Evolutionary conservation across 2,113 vertebrate species (phyloP).

Genomic region (Morone chrysops): DNA sequence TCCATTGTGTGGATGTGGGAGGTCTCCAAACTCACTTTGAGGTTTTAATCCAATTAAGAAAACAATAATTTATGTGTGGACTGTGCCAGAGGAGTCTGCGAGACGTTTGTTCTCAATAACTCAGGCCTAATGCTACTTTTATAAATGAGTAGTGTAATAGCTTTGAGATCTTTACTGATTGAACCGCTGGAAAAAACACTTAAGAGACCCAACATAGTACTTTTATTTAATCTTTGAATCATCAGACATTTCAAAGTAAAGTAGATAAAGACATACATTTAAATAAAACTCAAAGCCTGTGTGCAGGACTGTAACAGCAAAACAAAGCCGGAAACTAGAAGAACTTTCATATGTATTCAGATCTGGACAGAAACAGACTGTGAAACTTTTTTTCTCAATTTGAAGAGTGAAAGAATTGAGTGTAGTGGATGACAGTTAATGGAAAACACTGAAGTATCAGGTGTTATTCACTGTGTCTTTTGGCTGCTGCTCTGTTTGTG

Average conservation of each 20-base stretch:
- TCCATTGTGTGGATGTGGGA: conserved; percentile 75
- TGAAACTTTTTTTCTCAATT: conserved; percentile 21
- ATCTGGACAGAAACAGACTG: conserved; percentile 4
- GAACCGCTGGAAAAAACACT: conserved; percentile 38
- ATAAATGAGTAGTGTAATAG: conserved; percentile 57
- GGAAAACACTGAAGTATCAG: conserved; percentile 65
- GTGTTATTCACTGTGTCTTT: conserved; percentile 55
- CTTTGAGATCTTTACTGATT: conserved; percentile 43
- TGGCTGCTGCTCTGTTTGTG: conserved; percentile 70
- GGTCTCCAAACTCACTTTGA: conserved; percentile 78
- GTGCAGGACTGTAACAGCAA: not conserved
- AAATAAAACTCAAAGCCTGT: conserved; percentile 8
- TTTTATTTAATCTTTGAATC: conserved; percentile 36
- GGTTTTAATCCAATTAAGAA: conserved; percentile 79
- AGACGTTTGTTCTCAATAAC: conserved; percentile 70
- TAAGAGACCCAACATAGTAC: conserved; percentile 26
- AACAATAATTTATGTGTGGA: conserved; percentile 71
- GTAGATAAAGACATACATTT: not conserved
- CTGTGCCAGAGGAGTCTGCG: conserved; percentile 59
- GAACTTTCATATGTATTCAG: not conserved
- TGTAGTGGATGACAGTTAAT: conserved; percentile 59
- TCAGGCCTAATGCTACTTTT: conserved; percentile 54
- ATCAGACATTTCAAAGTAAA: not conserved
- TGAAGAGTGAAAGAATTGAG: conserved; percentile 31
- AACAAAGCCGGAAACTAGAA: not conserved